Evolutionary conservation across 2,888 invertebrate species (phyloP).

Genomic region (Cerastis rubricosa): DNA sequence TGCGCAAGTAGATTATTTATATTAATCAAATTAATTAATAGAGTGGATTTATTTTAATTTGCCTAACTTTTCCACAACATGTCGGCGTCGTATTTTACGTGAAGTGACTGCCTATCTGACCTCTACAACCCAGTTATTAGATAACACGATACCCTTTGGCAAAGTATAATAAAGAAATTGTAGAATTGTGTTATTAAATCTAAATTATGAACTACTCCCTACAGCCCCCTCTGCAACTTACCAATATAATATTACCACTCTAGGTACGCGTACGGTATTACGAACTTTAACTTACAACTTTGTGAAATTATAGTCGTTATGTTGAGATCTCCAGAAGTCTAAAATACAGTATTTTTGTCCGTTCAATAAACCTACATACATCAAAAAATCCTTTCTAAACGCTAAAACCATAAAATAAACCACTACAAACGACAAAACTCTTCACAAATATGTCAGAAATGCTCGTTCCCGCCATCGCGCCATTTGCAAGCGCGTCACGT

Average conservation of each 20-base stretch:
- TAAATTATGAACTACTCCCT: neutral
- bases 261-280: too few relatives aligned
- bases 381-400: slow-evolving; percentile 17
- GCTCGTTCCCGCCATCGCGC: slow-evolving; percentile 46
- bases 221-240: too few relatives aligned
- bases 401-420: slow-evolving; percentile 19
- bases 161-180: neutral
- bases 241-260: too few relatives aligned
- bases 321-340: neutral
- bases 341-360: neutral
- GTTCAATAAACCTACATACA: neutral
- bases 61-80: neutral
- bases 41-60: neutral
- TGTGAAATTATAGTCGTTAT: neutral
- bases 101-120: neutral
- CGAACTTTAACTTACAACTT: neutral
- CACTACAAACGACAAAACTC: slow-evolving; percentile 39
- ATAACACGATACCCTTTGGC: neutral
- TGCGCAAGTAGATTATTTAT: neutral
- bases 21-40: too few relatives aligned
- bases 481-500: slow-evolving; percentile 61
- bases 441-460: slow-evolving; percentile 55
- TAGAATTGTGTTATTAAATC: neutral
- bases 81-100: neutral
- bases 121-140: neutral